These are phyloP conservation scores for Polymixis flavicincta DNA, from an alignment of 2,888 invertebrate species.

Conservation along the genomic window DNA sequence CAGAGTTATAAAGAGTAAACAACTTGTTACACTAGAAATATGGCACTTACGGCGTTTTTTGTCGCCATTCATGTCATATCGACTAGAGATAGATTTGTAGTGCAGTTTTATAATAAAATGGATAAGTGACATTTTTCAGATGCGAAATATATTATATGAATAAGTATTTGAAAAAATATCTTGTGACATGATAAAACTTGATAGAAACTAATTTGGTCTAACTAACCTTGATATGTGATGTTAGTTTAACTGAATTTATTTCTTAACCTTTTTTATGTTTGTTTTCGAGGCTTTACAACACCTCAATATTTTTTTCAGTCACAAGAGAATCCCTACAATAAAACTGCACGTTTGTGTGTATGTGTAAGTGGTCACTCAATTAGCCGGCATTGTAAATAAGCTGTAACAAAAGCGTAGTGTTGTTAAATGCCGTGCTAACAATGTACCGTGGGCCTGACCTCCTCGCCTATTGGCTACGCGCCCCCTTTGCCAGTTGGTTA, in stretches of 20 bases:
- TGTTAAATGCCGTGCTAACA: slow-evolving; percentile 87
- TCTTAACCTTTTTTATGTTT: not conserved
- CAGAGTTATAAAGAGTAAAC: slow-evolving; percentile 74
- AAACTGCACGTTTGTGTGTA: slow-evolving; percentile 82
- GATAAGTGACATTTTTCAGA: slow-evolving; percentile 3
- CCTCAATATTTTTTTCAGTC: not conserved
- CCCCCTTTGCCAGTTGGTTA: slow-evolving; percentile 97
- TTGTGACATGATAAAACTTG: not conserved
- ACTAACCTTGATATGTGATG: too few species aligned
- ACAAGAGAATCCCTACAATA: slow-evolving; percentile 64
- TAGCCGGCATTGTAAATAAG: slow-evolving; percentile 75
- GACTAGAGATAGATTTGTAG: slow-evolving; percentile 61
- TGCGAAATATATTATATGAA: slow-evolving; percentile 2
- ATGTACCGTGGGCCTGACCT: slow-evolving; percentile 85
- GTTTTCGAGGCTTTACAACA: not conserved
- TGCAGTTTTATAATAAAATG: slow-evolving; percentile 79
- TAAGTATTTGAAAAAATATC: slow-evolving; percentile 2
- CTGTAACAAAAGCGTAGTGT: slow-evolving; percentile 88
- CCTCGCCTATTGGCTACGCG: slow-evolving; percentile 94
- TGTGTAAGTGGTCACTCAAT: slow-evolving; percentile 82
- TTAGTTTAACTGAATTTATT: too few species aligned
- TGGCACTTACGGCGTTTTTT: slow-evolving; percentile 65
- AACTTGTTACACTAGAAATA: slow-evolving; percentile 74
- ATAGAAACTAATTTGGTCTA: not conserved
- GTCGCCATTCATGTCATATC: slow-evolving; percentile 68